These are phyloP conservation scores for Chlorocebus sabaeus DNA, from an alignment of 2,113 vertebrate species.

Conservation along the genomic window DNA sequence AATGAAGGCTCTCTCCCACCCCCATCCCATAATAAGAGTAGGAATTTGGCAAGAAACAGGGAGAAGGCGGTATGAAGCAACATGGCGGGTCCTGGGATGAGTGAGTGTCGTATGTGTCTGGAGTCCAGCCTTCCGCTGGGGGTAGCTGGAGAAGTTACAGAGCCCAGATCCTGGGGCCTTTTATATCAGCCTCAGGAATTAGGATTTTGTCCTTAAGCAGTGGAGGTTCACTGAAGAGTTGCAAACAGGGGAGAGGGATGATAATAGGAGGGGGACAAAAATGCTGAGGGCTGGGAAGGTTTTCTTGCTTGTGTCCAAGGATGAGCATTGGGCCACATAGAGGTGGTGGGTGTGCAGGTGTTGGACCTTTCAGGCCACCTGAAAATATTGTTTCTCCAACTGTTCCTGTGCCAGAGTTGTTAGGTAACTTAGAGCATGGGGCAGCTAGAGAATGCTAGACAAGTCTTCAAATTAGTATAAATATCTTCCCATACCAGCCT, in stretches of 20 bases:
- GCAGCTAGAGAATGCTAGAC: background rate
- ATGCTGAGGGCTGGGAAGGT: background rate
- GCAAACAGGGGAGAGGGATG: background rate
- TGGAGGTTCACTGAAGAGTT: background rate
- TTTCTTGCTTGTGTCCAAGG: background rate
- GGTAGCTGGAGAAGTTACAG: background rate
- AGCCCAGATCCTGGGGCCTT: background rate
- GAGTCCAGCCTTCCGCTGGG: background rate
- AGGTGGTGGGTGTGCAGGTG: background rate
- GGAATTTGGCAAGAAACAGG: background rate
- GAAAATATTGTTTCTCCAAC: background rate
- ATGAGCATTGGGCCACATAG: background rate
- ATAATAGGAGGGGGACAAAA: background rate
- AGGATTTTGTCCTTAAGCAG: background rate
- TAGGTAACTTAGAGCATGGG: background rate
- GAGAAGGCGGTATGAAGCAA: background rate
- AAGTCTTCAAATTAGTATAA: background rate
- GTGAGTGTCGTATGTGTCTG: background rate
- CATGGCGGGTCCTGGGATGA: background rate
- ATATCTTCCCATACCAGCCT: background rate
- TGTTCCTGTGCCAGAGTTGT: background rate
- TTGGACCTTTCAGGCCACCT: background rate
- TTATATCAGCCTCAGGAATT: background rate
- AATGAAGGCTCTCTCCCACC: background rate
- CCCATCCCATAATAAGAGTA: background rate